phyloP scores from a whole-genome alignment of 1,140 invertebrate species.

The Pogonognathellus flavescens region DNA sequence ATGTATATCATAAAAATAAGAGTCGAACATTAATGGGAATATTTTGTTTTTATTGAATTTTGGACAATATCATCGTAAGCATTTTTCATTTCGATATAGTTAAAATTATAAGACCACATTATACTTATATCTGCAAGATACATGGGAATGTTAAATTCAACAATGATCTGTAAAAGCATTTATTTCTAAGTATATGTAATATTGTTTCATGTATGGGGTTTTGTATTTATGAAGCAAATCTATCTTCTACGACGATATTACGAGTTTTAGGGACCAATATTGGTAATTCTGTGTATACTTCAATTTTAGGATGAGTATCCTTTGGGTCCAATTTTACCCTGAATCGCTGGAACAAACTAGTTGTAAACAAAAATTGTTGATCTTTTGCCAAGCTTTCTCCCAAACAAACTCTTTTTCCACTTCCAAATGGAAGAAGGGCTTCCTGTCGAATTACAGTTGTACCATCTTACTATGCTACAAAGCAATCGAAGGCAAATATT shows the following conservation, averaged over 20 bases:
- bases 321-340: conserved; percentile 72
- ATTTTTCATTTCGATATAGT: too few species aligned
- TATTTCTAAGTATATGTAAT: too few species aligned
- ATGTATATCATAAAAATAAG: too few species aligned
- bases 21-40: too few species aligned
- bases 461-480: conserved; percentile 47
- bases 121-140: too few species aligned
- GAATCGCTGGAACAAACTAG: conserved; percentile 20
- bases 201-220: too few species aligned
- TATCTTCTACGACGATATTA: neutral
- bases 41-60: too few species aligned
- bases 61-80: too few species aligned
- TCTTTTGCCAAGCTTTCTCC: conserved; percentile 37
- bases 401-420: conserved; percentile 19
- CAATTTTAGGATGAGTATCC: conserved; percentile 73
- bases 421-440: neutral
- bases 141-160: too few species aligned
- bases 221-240: neutral
- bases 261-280: neutral
- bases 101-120: too few species aligned
- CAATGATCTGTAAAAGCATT: neutral
- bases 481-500: conserved; percentile 47
- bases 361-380: conserved; percentile 37
- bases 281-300: neutral
- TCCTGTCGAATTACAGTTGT: neutral